These are phyloP conservation scores for Temnothorax unifasciatus DNA, from an alignment of 2,888 invertebrate species.

Conservation along the genomic window DNA sequence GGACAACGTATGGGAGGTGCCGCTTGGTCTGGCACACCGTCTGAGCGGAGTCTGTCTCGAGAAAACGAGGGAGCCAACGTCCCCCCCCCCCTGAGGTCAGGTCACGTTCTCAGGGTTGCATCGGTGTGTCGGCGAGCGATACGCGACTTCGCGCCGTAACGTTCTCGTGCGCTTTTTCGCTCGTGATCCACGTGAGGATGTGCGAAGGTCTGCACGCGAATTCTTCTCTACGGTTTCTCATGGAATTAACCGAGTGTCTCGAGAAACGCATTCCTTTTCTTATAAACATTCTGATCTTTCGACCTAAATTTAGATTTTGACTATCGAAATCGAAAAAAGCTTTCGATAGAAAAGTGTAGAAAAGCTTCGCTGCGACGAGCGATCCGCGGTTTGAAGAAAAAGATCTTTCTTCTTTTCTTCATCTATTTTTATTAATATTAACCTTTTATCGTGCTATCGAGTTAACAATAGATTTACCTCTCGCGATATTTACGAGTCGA, in stretches of 20 bases:
- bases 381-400: background rate
- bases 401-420: background rate
- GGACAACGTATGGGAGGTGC: constrained; percentile 60
- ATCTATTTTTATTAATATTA: background rate
- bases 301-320: background rate
- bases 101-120: constrained; percentile 59
- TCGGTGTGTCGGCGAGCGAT: background rate
- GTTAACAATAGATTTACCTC: background rate
- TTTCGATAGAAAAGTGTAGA: background rate
- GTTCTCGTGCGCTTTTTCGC: constrained; percentile 9
- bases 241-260: background rate
- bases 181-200: background rate
- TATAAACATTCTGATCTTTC: background rate
- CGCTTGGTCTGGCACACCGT: constrained; percentile 68
- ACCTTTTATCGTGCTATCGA: background rate
- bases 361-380: background rate
- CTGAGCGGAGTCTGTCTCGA: constrained; percentile 63
- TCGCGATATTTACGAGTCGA: background rate
- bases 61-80: constrained; percentile 53
- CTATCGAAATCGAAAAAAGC: background rate
- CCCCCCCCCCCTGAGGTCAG: constrained; percentile 47
- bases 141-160: background rate
- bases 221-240: background rate
- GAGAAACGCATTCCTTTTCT: background rate
- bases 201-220: background rate